Conservation (phyloP, 2,888 invertebrate genomes). For the Lepidochrysops patricia region DNA sequence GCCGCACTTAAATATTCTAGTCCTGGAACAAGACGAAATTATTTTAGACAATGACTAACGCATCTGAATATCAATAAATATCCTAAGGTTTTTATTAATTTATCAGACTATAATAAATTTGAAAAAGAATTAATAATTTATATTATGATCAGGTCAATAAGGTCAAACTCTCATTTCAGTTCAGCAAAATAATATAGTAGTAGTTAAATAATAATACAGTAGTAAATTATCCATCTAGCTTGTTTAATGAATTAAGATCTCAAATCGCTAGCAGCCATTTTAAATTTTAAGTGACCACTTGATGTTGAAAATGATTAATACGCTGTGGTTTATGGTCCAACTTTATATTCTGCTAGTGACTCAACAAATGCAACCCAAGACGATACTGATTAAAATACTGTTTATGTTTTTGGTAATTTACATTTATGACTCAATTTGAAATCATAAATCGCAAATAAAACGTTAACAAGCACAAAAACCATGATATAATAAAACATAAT, state of each 20-base stretch:
- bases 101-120: not conserved
- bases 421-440: slow-evolving; percentile 28
- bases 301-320: slow-evolving; percentile 52
- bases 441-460: not conserved
- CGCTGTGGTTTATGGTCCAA: slow-evolving; percentile 44
- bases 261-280: slow-evolving; percentile 38
- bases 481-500: slow-evolving; percentile 4
- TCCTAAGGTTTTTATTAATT: not conserved
- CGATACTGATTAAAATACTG: not conserved
- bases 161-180: not conserved
- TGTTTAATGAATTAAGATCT: slow-evolving; percentile 58
- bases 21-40: slow-evolving; percentile 44
- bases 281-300: slow-evolving; percentile 60
- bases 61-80: too few species aligned
- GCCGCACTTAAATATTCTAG: slow-evolving; percentile 68
- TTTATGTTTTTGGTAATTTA: not conserved
- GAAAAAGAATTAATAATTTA: not conserved
- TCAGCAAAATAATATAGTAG: slow-evolving; percentile 18
- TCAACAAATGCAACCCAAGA: not conserved
- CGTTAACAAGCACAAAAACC: slow-evolving; percentile 2
- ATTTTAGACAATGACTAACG: slow-evolving; percentile 6
- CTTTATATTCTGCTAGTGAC: not conserved
- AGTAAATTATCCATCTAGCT: slow-evolving; percentile 25
- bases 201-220: slow-evolving; percentile 22
- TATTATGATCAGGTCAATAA: not conserved